Conservation (phyloP, 2,888 invertebrate species). For the Cheilosia scutellata region DNA sequence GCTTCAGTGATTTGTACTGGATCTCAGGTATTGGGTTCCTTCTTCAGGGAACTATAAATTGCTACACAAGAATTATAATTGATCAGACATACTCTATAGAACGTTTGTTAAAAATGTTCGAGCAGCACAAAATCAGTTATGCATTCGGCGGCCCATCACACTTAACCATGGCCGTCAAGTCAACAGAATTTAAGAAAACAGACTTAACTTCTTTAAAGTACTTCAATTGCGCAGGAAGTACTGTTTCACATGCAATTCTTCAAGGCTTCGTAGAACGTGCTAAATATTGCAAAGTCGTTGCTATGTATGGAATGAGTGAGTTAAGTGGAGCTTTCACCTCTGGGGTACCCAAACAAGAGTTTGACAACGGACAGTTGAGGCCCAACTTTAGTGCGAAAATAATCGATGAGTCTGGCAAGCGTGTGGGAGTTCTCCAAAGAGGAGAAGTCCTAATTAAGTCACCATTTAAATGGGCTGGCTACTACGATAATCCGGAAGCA, state of each 20-base stretch:
- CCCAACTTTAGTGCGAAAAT: constrained; percentile 75
- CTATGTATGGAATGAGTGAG: constrained; percentile 78
- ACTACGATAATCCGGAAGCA: constrained; percentile 65
- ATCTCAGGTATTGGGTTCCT: constrained; percentile 70
- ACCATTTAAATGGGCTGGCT: constrained; percentile 71
- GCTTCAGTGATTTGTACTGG: constrained; percentile 78
- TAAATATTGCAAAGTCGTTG: constrained; percentile 52
- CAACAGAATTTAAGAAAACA: constrained; percentile 49
- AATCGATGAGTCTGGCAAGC: constrained; percentile 63
- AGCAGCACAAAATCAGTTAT: constrained; percentile 71
- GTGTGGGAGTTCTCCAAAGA: constrained; percentile 58
- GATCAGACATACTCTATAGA: constrained; percentile 68
- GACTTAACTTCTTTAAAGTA: constrained; percentile 70
- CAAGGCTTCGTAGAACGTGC: constrained; percentile 66
- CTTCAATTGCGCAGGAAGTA: constrained; percentile 73
- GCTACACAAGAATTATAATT: constrained; percentile 76
- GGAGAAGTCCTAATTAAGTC: constrained; percentile 75
- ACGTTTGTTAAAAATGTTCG: constrained; percentile 73
- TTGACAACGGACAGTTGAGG: constrained; percentile 69
- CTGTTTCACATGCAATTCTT: constrained; percentile 69
- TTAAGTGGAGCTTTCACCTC: constrained; percentile 40
- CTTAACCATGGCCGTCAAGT: constrained; percentile 69
- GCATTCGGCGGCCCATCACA: constrained; percentile 76
- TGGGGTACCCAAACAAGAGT: constrained; percentile 31
- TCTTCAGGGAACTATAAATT: constrained; percentile 62